Conservation (phyloP, 2,113 vertebrate genomes). For the Daubentonia madagascariensis region DNA sequence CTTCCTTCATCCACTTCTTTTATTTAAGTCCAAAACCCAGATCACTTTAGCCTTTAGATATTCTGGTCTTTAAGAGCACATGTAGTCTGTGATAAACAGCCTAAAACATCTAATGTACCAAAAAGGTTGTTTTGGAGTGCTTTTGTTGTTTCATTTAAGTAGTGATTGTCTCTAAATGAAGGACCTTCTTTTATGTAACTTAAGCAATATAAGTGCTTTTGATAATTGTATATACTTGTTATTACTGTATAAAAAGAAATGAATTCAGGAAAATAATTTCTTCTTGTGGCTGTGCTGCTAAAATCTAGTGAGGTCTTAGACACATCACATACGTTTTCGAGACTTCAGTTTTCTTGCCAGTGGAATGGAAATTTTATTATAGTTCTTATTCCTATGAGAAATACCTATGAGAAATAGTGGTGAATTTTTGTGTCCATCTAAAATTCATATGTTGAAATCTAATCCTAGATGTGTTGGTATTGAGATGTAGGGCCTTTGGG, state of each 20-base stretch:
- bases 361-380: background rate
- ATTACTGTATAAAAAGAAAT: background rate
- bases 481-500: background rate
- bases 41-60: background rate
- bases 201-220: background rate
- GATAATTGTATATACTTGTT: background rate
- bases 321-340: background rate
- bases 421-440: background rate
- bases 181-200: background rate
- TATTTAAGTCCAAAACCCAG: background rate
- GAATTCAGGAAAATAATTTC: background rate
- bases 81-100: background rate
- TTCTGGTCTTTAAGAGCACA: background rate
- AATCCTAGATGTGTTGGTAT: background rate
- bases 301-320: background rate
- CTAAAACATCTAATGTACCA: fast-evolving
- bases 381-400: background rate
- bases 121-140: background rate
- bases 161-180: background rate
- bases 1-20: background rate
- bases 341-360: background rate
- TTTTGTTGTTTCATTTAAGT: background rate
- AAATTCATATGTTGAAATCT: background rate
- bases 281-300: background rate
- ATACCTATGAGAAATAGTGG: no score